Conservation (phyloP, 2,797 vertebrate species). For the Macrochelys suwanniensis region DNA sequence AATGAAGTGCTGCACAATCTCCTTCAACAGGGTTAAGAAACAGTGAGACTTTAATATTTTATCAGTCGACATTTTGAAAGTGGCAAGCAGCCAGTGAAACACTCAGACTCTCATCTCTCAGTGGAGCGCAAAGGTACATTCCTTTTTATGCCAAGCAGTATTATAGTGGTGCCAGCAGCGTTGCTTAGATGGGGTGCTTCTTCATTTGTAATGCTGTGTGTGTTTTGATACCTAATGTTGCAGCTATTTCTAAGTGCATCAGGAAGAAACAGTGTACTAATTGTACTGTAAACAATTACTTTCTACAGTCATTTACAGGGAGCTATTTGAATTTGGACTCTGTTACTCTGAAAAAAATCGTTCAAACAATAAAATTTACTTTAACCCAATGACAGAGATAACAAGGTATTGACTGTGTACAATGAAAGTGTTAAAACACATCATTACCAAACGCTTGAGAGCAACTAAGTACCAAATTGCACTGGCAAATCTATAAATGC, state of each 20-base stretch:
- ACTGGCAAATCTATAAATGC: neutral
- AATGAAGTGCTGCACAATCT: neutral
- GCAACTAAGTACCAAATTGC: neutral
- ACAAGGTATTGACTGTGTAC: neutral
- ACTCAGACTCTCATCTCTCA: neutral
- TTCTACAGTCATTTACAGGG: neutral
- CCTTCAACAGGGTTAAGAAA: neutral
- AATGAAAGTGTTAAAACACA: neutral
- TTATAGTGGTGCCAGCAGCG: neutral
- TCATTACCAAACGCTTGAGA: neutral
- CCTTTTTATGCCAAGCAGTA: neutral
- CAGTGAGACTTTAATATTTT: neutral
- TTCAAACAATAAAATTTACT: rapidly evolving
- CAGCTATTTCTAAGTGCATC: neutral
- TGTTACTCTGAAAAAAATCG: neutral
- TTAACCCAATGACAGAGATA: neutral
- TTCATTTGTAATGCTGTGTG: neutral
- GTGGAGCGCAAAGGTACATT: neutral
- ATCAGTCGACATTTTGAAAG: neutral
- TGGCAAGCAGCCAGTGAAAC: neutral
- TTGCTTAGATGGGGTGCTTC: neutral
- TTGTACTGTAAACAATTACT: rapidly evolving
- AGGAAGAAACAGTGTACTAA: neutral
- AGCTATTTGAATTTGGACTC: neutral
- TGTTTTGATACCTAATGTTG: neutral